A percentile compares a stretch with the other conserved stretches of the same genome.
These are phyloP conservation scores for Tetraodon nigroviridis DNA, from an alignment of 2,113 vertebrate genomes.

Conservation along the genomic window DNA sequence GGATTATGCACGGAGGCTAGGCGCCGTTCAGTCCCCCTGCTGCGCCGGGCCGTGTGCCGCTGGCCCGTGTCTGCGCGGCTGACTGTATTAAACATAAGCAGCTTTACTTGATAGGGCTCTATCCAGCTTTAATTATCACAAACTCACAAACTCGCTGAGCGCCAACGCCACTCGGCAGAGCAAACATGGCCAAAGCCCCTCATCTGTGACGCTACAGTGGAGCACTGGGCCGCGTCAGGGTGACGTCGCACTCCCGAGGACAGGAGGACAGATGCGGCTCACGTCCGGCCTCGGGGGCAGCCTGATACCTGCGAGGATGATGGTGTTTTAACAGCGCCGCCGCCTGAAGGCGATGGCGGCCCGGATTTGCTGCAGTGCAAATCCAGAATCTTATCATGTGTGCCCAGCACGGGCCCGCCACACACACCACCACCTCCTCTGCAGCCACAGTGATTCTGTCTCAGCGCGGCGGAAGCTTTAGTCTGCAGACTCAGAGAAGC, in stretches of 20 bases:
- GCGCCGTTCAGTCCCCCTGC: constrained; percentile 32
- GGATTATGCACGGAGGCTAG: constrained; percentile 66
- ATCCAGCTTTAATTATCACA: constrained; percentile 77
- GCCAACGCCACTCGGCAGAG: constrained; percentile 41
- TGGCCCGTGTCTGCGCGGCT: constrained; percentile 62
- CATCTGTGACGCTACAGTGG: constrained; percentile 22
- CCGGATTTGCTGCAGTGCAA: constrained; percentile 29
- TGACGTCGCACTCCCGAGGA: constrained; percentile 3
- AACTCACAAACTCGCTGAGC: constrained; percentile 58
- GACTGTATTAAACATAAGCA: constrained; percentile 77
- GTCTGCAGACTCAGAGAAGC: constrained; percentile 9
- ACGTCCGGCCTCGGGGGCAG: constrained; percentile 1
- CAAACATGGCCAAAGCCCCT: constrained; percentile 51
- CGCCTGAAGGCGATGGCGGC: constrained; percentile 28
- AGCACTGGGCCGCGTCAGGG: neutral
- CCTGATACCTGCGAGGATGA: constrained; percentile 1
- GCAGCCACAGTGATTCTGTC: constrained; percentile 27
- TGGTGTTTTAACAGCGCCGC: constrained; percentile 13
- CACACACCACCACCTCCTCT: constrained; percentile 1
- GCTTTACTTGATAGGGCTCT: constrained; percentile 76
- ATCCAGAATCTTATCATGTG: constrained; percentile 10
- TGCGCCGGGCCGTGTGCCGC: constrained; percentile 34
- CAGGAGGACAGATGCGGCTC: constrained; percentile 5
- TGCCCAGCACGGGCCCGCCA: constrained; percentile 1
- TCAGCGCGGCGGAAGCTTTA: constrained; percentile 1